Evolutionary conservation across 2,888 invertebrate species (phyloP).

Genomic region (Tenthredo notha): DNA sequence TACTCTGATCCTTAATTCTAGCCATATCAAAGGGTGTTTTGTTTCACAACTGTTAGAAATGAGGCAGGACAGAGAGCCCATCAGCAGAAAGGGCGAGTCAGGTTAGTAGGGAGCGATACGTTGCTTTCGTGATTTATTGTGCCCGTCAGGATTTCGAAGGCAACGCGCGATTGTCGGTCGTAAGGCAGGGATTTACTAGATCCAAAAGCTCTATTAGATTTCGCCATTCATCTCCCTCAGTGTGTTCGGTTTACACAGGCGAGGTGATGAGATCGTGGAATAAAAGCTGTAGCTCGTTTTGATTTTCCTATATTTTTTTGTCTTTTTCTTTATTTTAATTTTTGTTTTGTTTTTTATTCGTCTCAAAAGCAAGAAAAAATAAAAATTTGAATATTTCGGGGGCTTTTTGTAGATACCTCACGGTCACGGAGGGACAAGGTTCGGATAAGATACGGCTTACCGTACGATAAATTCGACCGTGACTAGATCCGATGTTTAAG

Average conservation of each 20-base stretch:
- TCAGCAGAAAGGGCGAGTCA: neutral
- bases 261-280: neutral
- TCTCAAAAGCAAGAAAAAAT: neutral
- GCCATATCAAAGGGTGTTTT: neutral
- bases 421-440: neutral
- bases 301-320: neutral
- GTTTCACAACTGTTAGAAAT: conserved; percentile 19
- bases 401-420: no score
- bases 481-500: conserved; percentile 10
- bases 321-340: neutral
- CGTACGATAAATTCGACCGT: conserved; percentile 5
- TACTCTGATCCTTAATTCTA: conserved; percentile 9
- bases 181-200: conserved; percentile 43
- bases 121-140: conserved; percentile 28
- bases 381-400: neutral
- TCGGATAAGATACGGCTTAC: neutral
- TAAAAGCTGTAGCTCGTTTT: neutral
- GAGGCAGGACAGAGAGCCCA: neutral
- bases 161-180: conserved; percentile 42
- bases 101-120: neutral
- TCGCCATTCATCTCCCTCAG: conserved; percentile 33
- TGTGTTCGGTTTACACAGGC: neutral
- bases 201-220: conserved; percentile 50
- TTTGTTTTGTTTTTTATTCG: neutral
- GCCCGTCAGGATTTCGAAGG: conserved; percentile 40